Percentiles rank a stretch among this genome's conserved stretches.
Evolutionary conservation across 2,888 invertebrate genomes (phyloP).

Genomic region (Brachypalpus laphriformis): DNA sequence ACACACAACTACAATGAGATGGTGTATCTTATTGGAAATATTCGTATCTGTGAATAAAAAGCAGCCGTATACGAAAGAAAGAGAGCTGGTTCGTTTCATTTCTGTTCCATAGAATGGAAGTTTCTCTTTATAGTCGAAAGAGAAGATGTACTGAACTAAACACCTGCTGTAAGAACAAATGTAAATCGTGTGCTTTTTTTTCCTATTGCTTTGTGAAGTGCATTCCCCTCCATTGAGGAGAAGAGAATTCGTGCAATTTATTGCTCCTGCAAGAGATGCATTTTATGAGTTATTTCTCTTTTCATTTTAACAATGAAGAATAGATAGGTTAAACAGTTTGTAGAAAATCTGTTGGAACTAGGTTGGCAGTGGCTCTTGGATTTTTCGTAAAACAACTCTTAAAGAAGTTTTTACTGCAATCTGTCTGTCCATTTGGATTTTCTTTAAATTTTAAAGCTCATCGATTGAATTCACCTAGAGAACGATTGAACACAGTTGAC

Average conservation of each 20-base stretch:
- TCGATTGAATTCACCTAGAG: too few species aligned
- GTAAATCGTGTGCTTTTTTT: slow-evolving; percentile 25
- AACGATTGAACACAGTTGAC: too few species aligned
- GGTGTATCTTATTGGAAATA: slow-evolving; percentile 56
- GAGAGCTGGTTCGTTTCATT: slow-evolving; percentile 20
- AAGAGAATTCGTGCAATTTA: neutral
- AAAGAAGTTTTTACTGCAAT: too few species aligned
- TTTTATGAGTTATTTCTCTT: neutral
- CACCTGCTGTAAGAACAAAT: slow-evolving; percentile 44
- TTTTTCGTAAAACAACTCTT: too few species aligned
- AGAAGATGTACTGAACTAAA: neutral
- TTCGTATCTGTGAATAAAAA: slow-evolving; percentile 30
- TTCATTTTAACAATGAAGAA: neutral
- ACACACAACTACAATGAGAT: neutral
- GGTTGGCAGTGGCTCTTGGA: neutral
- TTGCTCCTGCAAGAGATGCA: slow-evolving; percentile 5
- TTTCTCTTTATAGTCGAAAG: slow-evolving; percentile 15
- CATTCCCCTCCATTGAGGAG: neutral
- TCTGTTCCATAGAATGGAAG: slow-evolving; percentile 20
- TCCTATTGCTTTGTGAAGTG: neutral
- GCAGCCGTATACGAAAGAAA: too few species aligned
- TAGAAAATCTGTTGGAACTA: neutral
- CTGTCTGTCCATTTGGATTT: too few species aligned
- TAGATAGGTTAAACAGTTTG: neutral
- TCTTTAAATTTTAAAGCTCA: too few species aligned